Base-by-base conservation (phyloP, 2,113 vertebrate species). In the Myiozetetes cayanensis region DNA sequence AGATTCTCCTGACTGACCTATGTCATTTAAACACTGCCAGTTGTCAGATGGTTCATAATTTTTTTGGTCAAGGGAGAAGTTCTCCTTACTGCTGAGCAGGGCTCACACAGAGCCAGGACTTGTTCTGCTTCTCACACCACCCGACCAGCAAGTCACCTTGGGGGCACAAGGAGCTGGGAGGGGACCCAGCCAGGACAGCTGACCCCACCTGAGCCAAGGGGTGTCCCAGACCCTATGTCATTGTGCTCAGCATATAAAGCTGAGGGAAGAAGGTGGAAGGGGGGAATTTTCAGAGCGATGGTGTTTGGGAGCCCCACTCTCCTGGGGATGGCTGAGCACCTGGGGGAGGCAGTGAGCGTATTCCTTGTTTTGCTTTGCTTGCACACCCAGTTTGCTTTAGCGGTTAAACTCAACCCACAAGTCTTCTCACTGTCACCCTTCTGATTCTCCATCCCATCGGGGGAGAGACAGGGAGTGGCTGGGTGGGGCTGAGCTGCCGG, bases 71-170 rank as follows among this genome's bases (percentile, higher is more conserved):
- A 43, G 27, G 10, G 25, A 39, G 25, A 39, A 2, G 4, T 4
- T 91, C 70, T 9, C 8, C 7, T 22, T 19, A 8, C 1, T 35
- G 39, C 9, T 46, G 11, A 55, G 56, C 19, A 31, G 46, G 3
- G 5, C 9, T 43, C 23, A 1, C 8, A 35, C 9, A 46, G 10
- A 4, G 3, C 2, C 30, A 68, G n/a, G 12, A 8, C 2, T 4
- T 77, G 77, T 52, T 52, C 49, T 77, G 20, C 35, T 43, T 5
- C 70, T 66, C 46, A 47, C 12, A 3, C 4, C 12, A 6, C 14
- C 3, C 28, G 2, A 7, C 6, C 10, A 70, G 12, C 0, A 0
- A 35, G 33, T 1, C 1, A 14, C 10, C 20, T 56, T 23, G 12
- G 25, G 2, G 24, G 44, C 17, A 19, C 22, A 24, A 46, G 18